Evolutionary conservation across 1,140 invertebrate genomes (phyloP).

Genomic region (Macrostomum lignano): DNA sequence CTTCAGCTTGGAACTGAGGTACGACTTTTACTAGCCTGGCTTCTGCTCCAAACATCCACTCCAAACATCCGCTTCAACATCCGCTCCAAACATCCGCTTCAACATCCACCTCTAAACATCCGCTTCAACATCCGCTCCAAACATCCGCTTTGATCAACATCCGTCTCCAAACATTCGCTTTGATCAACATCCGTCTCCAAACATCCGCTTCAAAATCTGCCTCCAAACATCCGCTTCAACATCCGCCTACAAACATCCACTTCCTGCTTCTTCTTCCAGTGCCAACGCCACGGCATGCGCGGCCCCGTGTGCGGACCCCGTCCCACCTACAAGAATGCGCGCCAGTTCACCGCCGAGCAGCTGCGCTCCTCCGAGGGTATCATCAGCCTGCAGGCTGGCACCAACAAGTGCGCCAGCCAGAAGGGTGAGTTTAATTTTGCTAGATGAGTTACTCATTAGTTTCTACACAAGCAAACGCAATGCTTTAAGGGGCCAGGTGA

Average conservation of each 20-base stretch:
- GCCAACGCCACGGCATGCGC: slow-evolving; percentile 45
- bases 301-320: slow-evolving; percentile 56
- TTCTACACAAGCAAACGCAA: too few relatives aligned
- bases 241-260: slow-evolving; percentile 1
- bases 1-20: slow-evolving; percentile 8
- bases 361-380: slow-evolving; percentile 55
- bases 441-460: too few relatives aligned
- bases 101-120: slow-evolving; percentile 6
- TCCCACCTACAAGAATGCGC: slow-evolving; percentile 64
- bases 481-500: too few relatives aligned
- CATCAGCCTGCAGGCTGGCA: slow-evolving; percentile 51
- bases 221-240: slow-evolving; percentile 6
- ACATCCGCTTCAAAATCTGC: slow-evolving; percentile 9
- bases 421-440: too few relatives aligned
- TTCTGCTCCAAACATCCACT: too few relatives aligned
- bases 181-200: neutral
- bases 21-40: neutral
- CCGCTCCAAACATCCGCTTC: slow-evolving; percentile 9
- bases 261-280: slow-evolving; percentile 35
- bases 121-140: slow-evolving; percentile 5
- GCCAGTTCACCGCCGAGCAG: slow-evolving; percentile 48
- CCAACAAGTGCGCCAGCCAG: slow-evolving; percentile 47
- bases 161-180: slow-evolving; percentile 7
- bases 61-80: slow-evolving; percentile 4
- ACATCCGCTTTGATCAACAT: too few relatives aligned